Base-by-base conservation (phyloP, 2,888 invertebrate species). In the Pocota personata region DNA sequence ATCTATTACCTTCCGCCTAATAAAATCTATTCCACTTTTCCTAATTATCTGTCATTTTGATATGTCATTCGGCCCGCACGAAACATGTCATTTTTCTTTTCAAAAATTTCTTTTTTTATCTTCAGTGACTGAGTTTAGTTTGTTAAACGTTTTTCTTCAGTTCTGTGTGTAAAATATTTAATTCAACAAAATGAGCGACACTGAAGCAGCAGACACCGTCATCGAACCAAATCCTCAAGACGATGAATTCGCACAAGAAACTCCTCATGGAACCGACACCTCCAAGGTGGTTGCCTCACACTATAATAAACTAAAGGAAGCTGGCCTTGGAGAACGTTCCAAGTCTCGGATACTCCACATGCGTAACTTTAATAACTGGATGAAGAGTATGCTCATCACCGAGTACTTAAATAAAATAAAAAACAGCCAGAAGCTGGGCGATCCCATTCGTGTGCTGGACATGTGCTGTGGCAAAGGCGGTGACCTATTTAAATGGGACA, bases 391-490 rank as follows among this genome's bases (percentile, higher is more conserved):
- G 93, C 93, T 98, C 0, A 99, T 99, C 89, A 95, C 97, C 94
- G 95, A 96, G 93, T 96, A 96, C 92, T 93, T 95, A 89, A 95
- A 93, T 87, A 95, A 95, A 91, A 94, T 95, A 55, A 95, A 94
- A 89, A 94, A 94, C 88, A 93, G 90, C 3, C 95, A 95, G 89
- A 94, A 94, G 87, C 94, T 95, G 87, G 95, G 95, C n/a, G 94
- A 94, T 69, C 94, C 95, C 0, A 89, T 97, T 32, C 94, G 94
- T 78, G 97, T 98, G 0, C 93, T 99, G 67, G 99, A 99, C 92
- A 95, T 99, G 94, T 98, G 98, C 89, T 98, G 98, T 91, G 99
- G 99, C 0, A 99, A 99, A 94, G 99, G 99, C 19, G 99, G 99
- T 1, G 99, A 99, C 92, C 93, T 99, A 37, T 94, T 97, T n/a